phyloP scores from a whole-genome alignment of 2,888 invertebrate species.

The Limnephilus auricula region DNA sequence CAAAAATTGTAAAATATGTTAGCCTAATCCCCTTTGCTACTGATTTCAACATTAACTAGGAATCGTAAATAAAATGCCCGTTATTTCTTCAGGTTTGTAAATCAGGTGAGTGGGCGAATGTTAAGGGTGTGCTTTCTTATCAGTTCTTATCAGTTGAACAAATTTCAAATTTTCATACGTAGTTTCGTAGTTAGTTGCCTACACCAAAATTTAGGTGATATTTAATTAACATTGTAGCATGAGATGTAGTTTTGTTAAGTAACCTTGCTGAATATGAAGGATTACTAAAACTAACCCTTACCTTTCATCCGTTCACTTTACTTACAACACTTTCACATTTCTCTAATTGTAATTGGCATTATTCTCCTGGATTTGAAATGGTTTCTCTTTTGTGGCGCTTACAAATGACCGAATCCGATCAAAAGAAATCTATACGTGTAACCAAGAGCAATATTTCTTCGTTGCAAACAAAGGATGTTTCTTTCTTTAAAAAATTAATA shows the following conservation, averaged over 20 bases:
- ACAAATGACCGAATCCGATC: too few species aligned
- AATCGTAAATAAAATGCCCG: not conserved
- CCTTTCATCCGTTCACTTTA: not conserved
- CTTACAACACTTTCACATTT: not conserved
- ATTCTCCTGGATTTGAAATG: not conserved
- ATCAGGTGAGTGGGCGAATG: not conserved
- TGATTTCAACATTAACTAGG: not conserved
- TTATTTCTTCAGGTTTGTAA: not conserved
- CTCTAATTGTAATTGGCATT: not conserved
- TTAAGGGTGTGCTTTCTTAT: not conserved
- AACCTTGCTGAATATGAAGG: not conserved
- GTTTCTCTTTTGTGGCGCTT: not conserved
- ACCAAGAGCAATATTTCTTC: too few species aligned
- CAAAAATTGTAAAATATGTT: slow-evolving; percentile 12
- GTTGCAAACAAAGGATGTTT: too few species aligned
- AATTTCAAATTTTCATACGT: too few species aligned
- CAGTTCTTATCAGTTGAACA: not conserved
- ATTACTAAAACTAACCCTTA: not conserved
- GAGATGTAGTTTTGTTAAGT: not conserved
- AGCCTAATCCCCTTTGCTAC: not conserved
- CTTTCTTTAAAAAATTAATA: too few species aligned
- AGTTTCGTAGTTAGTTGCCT: not conserved
- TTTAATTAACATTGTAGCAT: not conserved
- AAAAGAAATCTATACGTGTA: too few species aligned
- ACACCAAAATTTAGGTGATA: not conserved